These are phyloP conservation scores for Lasioglossum calceatum DNA, from an alignment of 2,888 invertebrate genomes.

Conservation along the genomic window DNA sequence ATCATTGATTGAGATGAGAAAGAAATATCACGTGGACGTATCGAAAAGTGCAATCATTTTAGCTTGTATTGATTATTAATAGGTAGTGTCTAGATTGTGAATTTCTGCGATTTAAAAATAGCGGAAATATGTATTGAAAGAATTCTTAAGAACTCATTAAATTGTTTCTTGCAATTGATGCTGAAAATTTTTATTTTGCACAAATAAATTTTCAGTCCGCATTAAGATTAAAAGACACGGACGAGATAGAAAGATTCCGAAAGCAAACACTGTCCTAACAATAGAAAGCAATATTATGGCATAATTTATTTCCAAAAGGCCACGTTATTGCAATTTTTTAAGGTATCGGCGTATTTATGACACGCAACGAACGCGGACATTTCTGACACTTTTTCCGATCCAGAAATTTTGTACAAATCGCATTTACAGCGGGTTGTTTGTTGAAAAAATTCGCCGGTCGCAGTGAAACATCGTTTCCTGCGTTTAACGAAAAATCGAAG, in stretches of 20 bases:
- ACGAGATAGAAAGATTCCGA: not conserved
- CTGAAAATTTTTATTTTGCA: not conserved
- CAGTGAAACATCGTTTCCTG: not conserved
- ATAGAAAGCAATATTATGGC: not conserved
- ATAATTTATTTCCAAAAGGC: not conserved
- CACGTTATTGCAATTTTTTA: not conserved
- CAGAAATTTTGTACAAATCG: not conserved
- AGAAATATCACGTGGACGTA: not conserved
- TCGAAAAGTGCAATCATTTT: not conserved
- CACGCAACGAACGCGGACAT: not conserved
- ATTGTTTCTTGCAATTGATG: no score
- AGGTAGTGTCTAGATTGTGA: not conserved
- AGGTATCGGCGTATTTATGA: not conserved
- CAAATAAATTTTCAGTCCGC: not conserved
- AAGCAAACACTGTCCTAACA: not conserved
- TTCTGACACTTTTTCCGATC: not conserved
- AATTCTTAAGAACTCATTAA: not conserved
- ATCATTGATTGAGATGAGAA: not conserved
- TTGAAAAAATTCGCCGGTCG: not conserved
- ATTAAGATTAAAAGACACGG: not conserved
- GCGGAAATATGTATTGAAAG: not conserved
- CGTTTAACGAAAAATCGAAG: constrained; percentile 7
- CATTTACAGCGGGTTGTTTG: not conserved
- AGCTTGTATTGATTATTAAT: not conserved
- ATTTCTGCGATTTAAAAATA: not conserved